These are phyloP conservation scores for Tetramorium alpestre DNA, from an alignment of 1,140 invertebrate species.

Conservation along the genomic window DNA sequence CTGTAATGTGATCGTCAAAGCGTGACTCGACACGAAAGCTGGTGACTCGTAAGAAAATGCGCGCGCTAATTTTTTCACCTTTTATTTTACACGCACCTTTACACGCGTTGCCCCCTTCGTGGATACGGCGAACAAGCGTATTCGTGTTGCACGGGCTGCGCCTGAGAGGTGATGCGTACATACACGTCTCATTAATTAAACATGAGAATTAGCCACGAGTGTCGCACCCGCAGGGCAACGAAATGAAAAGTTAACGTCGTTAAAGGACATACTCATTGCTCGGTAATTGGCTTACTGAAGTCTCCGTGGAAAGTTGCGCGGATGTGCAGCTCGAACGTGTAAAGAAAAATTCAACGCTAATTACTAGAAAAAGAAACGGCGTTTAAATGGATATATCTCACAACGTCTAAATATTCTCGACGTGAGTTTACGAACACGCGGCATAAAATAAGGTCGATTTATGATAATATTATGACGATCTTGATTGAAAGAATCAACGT, in stretches of 20 bases:
- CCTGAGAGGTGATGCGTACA: conserved; percentile 62
- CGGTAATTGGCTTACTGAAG: conserved; percentile 63
- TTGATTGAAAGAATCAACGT: conserved; percentile 10
- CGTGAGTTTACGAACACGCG: not conserved
- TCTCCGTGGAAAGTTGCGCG: not conserved
- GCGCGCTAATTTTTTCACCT: conserved; percentile 64
- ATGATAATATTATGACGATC: conserved; percentile 27
- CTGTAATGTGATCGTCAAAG: conserved; percentile 75
- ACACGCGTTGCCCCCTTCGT: conserved; percentile 31
- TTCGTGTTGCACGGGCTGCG: conserved; percentile 49
- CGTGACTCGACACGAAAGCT: conserved; percentile 69
- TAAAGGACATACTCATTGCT: conserved; percentile 64
- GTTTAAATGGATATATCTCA: not conserved
- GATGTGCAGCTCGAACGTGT: not conserved
- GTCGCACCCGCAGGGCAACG: conserved; percentile 58
- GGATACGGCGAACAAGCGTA: conserved; percentile 16
- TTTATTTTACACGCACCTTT: conserved; percentile 59
- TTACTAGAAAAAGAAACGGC: conserved; percentile 8
- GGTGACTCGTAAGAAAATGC: conserved; percentile 67
- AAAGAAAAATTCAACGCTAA: not conserved
- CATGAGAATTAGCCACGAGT: conserved; percentile 64
- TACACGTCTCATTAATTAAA: conserved; percentile 71
- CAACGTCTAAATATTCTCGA: conserved; percentile 10
- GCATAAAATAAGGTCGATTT: conserved; percentile 2
- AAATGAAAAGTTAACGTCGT: conserved; percentile 73